Base-by-base conservation (phyloP, 2,888 invertebrate genomes). In the Pedicia rivosa region DNA sequence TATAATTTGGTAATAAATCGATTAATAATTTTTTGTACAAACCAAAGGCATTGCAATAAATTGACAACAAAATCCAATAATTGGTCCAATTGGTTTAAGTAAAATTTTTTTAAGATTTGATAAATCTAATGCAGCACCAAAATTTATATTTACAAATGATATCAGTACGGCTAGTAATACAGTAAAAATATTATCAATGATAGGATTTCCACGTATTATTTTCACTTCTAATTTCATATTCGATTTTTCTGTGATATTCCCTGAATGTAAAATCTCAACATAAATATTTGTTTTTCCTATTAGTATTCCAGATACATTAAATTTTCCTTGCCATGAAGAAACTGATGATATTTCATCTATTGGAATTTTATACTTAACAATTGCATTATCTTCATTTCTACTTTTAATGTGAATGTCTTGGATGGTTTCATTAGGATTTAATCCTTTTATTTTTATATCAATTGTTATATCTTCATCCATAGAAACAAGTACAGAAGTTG, bases 31-130 rank as follows among this genome's bases (percentile, higher is more conserved):
- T n/a, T n/a, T n/a, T n/a, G n/a, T n/a, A n/a, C n/a, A n/a, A n/a
- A n/a, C n/a, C n/a, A n/a, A n/a, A n/a, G 91, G 90, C 86, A 91
- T 87, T 36, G 82, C 66, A 4, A 82, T 35, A 52, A 81, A 87
- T 54, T 90, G 90, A 27, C 77, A 76, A 5, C 71, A 51, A 52
- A 87, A 73, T 7, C 87, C 87, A 42, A 88, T 81, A 3, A 64
- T 55, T 1, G 86, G 84, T 2, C 83, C 87, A 12, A 84, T 60
- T 0, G 90, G 90, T 42, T 68, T 68, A 19, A 66, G 70, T 2
- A 86, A 45, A 13, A 76, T 78, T 2, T 65, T 62, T 44, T 68
- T 68, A 12, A 87, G 68, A 1, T 74, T 70, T 1, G 66, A 60
- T 72, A 83, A 71, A 53, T 88, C 79, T 56, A 90, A 66, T 0